Base-by-base conservation (phyloP, 2,888 invertebrate genomes). In the Lottia gigantea region DNA sequence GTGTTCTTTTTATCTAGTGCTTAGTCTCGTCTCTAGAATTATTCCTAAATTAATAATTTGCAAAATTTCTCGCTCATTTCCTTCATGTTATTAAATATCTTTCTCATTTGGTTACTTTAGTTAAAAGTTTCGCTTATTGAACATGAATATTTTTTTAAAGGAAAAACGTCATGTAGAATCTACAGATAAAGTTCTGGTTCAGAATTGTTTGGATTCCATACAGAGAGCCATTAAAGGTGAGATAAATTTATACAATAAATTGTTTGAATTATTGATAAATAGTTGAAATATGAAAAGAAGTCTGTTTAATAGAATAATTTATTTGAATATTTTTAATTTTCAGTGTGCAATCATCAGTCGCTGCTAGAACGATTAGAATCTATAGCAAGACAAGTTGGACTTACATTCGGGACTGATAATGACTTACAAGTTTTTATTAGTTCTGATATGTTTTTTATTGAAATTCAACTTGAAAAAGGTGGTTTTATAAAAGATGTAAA, bases 371-470 rank as follows among this genome's bases (percentile, higher is more conserved):
- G 97, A 74, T 90, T 97, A 72, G 96, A 97, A 88, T 95, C 95
- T 88, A 92, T 97, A 66, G 95, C 96, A 0, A 91, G 97, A 70
- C 96, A 97, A 88, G 91, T 96, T 74, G 95, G 95, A 91, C 74
- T 86, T 71, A 77, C 65, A 73, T 69, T 82, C 78, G 23, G 16
- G 46, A 68, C 77, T 7, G 71, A 71, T 14, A 73, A 77, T n/a
- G 79, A 79, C 47, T 71, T 73, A 61, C 74, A 74, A 55, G 91
- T 95, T 74, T 96, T 96, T 86, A 96, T 97, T 88, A 96, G 95
- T 61, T 96, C 96, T 0, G 97, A 97, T 86, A 96, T 97, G 96
- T 97, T 97, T 89, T 96, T 95, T 88, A 91, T 97, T 80, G 96
- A 97, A 90, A 94, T 98, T 82, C 90, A 95, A 68, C 91, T 97